These are phyloP conservation scores for Ciona savignyi DNA, from an alignment of 23 tunicate species.

Conservation along the genomic window DNA sequence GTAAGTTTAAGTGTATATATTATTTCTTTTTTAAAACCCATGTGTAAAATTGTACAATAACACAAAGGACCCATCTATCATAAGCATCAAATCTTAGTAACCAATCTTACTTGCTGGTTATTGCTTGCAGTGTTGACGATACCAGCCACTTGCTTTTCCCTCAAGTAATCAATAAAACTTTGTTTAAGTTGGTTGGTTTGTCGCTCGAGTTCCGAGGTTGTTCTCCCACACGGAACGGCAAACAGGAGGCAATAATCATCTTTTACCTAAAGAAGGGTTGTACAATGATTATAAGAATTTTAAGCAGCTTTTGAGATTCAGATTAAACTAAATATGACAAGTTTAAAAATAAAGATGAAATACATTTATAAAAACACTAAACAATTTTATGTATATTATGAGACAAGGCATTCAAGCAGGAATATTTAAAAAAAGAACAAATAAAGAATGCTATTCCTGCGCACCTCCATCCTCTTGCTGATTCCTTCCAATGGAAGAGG, in stretches of 20 bases:
- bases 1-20: too few species aligned
- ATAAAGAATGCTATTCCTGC: background rate
- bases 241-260: slow-evolving; percentile 68
- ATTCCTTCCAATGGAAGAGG: slow-evolving; percentile 57
- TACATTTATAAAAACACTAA: too few species aligned
- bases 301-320: too few species aligned
- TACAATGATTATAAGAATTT: background rate
- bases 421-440: too few species aligned
- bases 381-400: too few species aligned
- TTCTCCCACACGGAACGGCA: slow-evolving; percentile 93
- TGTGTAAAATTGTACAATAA: too few species aligned
- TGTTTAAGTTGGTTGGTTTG: slow-evolving; percentile 61
- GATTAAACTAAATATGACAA: too few species aligned
- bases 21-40: too few species aligned
- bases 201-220: slow-evolving; percentile 42
- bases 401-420: too few species aligned
- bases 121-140: slow-evolving; percentile 48
- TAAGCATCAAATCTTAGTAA: too few species aligned
- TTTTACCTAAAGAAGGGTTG: slow-evolving; percentile 19
- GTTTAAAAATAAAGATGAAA: too few species aligned
- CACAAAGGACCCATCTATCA: too few species aligned
- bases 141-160: slow-evolving; percentile 85
- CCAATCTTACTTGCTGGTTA: background rate
- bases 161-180: slow-evolving; percentile 76
- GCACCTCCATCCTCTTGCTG: slow-evolving; percentile 47